phyloP scores from a whole-genome alignment of 2,888 invertebrate species.

The Drosophila robusta region DNA sequence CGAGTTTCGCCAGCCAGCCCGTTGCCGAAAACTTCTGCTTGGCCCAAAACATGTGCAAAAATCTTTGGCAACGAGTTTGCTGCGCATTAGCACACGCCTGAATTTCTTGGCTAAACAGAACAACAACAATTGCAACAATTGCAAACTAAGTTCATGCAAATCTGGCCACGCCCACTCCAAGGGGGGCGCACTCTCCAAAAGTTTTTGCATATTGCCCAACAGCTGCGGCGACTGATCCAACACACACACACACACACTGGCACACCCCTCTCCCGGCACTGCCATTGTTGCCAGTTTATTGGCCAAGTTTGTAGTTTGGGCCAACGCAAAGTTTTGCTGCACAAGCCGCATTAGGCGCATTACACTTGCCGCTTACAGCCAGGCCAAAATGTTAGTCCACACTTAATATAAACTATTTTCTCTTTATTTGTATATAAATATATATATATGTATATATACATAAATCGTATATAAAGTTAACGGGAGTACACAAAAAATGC shows the following conservation, averaged over 20 bases:
- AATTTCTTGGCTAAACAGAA: slow-evolving; percentile 63
- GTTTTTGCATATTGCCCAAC: slow-evolving; percentile 51
- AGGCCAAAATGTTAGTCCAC: slow-evolving; percentile 19
- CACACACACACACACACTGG: not conserved
- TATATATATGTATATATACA: slow-evolving; percentile 21
- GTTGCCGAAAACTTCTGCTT: slow-evolving; percentile 58
- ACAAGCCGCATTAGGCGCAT: slow-evolving; percentile 41
- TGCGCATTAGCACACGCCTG: slow-evolving; percentile 77
- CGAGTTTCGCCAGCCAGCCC: slow-evolving; percentile 43
- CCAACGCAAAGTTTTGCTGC: slow-evolving; percentile 36
- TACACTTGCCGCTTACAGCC: slow-evolving; percentile 47
- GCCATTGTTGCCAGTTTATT: slow-evolving; percentile 12
- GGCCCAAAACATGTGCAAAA: slow-evolving; percentile 73
- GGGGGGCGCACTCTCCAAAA: slow-evolving; percentile 4
- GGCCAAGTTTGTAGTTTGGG: slow-evolving; percentile 46
- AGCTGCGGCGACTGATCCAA: slow-evolving; percentile 46
- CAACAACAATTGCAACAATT: slow-evolving; percentile 20
- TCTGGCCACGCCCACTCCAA: slow-evolving; percentile 47
- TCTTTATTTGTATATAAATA: slow-evolving; percentile 42
- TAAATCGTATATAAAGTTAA: slow-evolving; percentile 47
- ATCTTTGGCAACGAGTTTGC: slow-evolving; percentile 69
- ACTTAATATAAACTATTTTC: slow-evolving; percentile 26
- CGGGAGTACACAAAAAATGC: slow-evolving; percentile 61
- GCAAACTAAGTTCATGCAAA: slow-evolving; percentile 39
- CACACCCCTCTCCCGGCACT: not conserved